Evolutionary conservation across 1,140 invertebrate species (phyloP).

Genomic region (Trachymyrmex cornetzi): DNA sequence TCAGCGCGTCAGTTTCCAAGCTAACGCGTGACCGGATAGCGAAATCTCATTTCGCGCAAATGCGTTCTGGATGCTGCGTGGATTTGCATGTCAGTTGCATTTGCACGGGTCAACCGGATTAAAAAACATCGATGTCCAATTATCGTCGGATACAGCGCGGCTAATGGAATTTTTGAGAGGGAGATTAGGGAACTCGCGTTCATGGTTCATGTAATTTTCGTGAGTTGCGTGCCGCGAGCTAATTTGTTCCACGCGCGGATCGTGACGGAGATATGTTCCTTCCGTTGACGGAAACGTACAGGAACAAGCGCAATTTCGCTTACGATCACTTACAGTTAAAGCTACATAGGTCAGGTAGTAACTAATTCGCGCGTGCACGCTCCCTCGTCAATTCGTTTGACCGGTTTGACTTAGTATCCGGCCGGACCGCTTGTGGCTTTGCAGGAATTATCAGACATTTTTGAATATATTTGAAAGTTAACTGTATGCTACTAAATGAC

Average conservation of each 20-base stretch:
- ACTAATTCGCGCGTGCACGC: constrained; percentile 43
- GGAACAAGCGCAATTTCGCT: constrained; percentile 53
- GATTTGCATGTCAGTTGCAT: constrained; percentile 70
- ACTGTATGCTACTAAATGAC: neutral
- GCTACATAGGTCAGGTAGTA: neutral
- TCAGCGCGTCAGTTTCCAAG: neutral
- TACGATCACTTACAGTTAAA: constrained; percentile 46
- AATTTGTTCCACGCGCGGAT: constrained; percentile 60
- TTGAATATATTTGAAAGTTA: neutral
- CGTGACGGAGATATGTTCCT: constrained; percentile 59
- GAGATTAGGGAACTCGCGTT: constrained; percentile 75
- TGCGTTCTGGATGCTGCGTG: constrained; percentile 44
- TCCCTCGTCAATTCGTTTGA: constrained; percentile 3
- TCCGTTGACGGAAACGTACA: constrained; percentile 29
- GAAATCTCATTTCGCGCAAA: constrained; percentile 74
- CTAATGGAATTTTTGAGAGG: constrained; percentile 85
- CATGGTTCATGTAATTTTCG: constrained; percentile 72
- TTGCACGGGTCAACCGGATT: constrained; percentile 76
- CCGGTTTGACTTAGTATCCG: neutral
- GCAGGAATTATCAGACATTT: neutral
- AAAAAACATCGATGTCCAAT: constrained; percentile 84
- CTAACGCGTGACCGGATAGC: neutral
- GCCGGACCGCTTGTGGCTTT: neutral
- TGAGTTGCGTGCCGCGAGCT: constrained; percentile 49
- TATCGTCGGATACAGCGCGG: constrained; percentile 70